phyloP scores from a whole-genome alignment of 2,113 vertebrate species.

The Aptenodytes patagonicus region DNA sequence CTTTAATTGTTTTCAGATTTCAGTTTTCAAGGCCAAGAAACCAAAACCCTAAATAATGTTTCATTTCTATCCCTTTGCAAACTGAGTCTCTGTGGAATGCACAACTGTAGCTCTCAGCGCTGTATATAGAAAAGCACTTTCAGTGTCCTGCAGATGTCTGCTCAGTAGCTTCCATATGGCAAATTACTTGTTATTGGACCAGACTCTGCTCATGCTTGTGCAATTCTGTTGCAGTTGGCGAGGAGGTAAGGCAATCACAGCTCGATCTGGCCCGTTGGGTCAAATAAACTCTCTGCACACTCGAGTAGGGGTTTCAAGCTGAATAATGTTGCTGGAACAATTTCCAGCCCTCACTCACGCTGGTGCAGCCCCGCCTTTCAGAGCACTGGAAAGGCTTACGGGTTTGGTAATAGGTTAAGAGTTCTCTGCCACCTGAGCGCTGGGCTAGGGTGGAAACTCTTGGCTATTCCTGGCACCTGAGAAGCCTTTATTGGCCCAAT shows the following conservation, averaged over 20 bases:
- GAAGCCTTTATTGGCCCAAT: neutral
- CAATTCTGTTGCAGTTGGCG: constrained; percentile 59
- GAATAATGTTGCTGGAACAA: constrained; percentile 29
- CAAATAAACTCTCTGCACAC: constrained; percentile 46
- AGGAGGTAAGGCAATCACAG: constrained; percentile 21
- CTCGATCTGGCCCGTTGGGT: constrained; percentile 32
- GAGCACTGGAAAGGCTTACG: neutral
- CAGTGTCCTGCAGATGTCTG: constrained; percentile 70
- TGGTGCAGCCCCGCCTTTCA: neutral
- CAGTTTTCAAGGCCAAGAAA: constrained; percentile 63
- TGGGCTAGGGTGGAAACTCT: neutral
- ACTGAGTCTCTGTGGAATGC: constrained; percentile 42
- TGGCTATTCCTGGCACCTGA: neutral
- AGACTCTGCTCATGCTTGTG: constrained; percentile 51
- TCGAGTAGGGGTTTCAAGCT: constrained; percentile 18
- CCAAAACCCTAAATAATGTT: constrained; percentile 58
- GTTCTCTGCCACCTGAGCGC: neutral
- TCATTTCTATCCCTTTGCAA: constrained; percentile 48
- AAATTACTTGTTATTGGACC: constrained; percentile 66
- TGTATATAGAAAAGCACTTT: constrained; percentile 55
- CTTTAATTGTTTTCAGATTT: constrained; percentile 74
- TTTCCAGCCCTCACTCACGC: neutral
- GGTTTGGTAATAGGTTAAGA: neutral
- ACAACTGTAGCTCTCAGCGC: constrained; percentile 46
- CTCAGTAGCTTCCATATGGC: constrained; percentile 70